A percentile compares a stretch with the other conserved stretches of the same genome.
phyloP scores from a whole-genome alignment of 2,888 invertebrate genomes.

The Matsumyia berberina region DNA sequence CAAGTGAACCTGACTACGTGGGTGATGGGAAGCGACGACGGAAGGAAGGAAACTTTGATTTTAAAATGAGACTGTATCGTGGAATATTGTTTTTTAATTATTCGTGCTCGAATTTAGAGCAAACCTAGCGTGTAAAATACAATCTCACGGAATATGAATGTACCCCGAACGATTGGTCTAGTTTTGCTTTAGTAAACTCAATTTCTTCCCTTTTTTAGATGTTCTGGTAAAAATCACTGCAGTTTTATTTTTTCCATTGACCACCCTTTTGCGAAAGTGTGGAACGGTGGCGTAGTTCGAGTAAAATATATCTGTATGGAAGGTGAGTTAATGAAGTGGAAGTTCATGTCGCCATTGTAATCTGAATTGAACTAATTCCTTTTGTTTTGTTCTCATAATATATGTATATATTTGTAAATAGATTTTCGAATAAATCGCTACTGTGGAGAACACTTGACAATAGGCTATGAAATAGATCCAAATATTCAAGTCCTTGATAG shows the following conservation, averaged over 20 bases:
- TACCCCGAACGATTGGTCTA: background rate
- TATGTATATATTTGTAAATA: constrained; percentile 79
- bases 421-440: constrained; percentile 86
- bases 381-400: too few species aligned
- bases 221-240: constrained; percentile 91
- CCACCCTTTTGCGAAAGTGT: constrained; percentile 87
- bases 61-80: constrained; percentile 20
- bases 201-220: constrained; percentile 83
- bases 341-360: too few species aligned
- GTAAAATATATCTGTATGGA: constrained; percentile 91
- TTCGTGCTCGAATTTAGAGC: background rate
- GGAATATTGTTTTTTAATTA: background rate
- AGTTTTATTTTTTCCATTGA: constrained; percentile 88
- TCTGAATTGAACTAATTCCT: too few species aligned
- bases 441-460: constrained; percentile 85
- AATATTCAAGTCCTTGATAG: constrained; percentile 77
- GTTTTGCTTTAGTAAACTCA: constrained; percentile 1
- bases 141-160: background rate
- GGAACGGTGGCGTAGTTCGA: constrained; percentile 88
- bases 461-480: constrained; percentile 83
- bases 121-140: background rate
- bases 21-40: constrained; percentile 24
- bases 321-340: constrained; percentile 85
- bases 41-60: constrained; percentile 4
- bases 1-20: constrained; percentile 30